Base-by-base conservation (phyloP, 2,797 vertebrate genomes). In the Melanotaenia pygmaea region DNA sequence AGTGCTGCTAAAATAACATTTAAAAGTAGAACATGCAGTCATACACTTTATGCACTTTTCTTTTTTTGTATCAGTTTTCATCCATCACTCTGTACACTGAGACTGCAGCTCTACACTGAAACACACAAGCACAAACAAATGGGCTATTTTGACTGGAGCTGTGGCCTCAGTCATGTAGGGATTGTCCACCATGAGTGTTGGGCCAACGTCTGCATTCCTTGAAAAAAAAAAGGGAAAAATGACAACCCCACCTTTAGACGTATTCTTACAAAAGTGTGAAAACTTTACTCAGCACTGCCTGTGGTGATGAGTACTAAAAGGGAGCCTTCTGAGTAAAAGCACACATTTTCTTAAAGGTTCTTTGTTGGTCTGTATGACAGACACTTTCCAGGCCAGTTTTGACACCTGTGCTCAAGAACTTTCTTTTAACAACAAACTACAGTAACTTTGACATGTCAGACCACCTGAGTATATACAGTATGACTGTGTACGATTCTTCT, bases 371-470 rank as follows among this genome's bases (percentile, higher is more conserved):
- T 51, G 51, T 85, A 86, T 4, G 81, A 81, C 85, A 76, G 70
- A 83, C 70, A 74, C 74, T 91, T 89, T 89, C 87, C 90, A 89
- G 82, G 84, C 76, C 77, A 70, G 79, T 40, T 89, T 82, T 82
- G 64, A 92, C 88, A 89, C 82, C 83, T 85, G 83, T 77, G 81
- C 69, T 75, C 76, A 67, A 84, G 70, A 64, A 50, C 59, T 63
- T 68, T 58, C 69, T 67, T 71, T 77, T 82, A 67, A 86, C 76
- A 68, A 57, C 74, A 57, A 57, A 57, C 54, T 57, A 66, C 66
- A 67, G 61, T 63, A 71, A 75, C 64, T 77, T 53, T 79, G 79
- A 82, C 56, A n/a, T 64, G 75, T 81, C 63, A 45, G 24, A 24
- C 59, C 14, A 59, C 35, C 45, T 63, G 54, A 69, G 71, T 50